phyloP scores from a whole-genome alignment of 2,888 invertebrate genomes.

The Phortica magna region DNA sequence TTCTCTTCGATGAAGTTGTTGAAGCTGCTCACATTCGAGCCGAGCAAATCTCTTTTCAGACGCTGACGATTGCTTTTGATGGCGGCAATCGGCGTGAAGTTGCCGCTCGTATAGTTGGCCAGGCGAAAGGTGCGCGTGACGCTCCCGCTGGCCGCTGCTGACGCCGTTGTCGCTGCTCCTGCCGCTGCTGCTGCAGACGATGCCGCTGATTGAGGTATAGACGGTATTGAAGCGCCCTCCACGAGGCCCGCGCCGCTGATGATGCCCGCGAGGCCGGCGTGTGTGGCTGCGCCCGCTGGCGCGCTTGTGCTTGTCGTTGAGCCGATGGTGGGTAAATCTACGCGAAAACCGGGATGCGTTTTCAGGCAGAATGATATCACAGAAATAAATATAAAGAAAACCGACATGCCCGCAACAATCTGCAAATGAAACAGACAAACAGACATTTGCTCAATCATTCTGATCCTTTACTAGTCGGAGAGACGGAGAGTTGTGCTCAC shows the following conservation, averaged over 20 bases:
- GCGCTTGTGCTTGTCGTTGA: constrained; percentile 20
- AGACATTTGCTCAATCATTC: constrained; percentile 42
- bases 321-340: constrained; percentile 78
- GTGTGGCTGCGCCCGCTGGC: background rate
- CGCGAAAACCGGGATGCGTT: constrained; percentile 92
- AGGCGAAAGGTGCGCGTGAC: constrained; percentile 69
- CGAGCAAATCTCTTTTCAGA: constrained; percentile 63
- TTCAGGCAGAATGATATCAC: constrained; percentile 97
- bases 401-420: constrained; percentile 94
- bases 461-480: constrained; percentile 40
- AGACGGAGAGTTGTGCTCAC: too few species aligned
- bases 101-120: constrained; percentile 65
- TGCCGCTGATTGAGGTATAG: constrained; percentile 45
- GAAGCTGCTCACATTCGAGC: constrained; percentile 58
- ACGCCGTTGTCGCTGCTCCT: constrained; percentile 40
- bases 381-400: constrained; percentile 97
- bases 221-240: constrained; percentile 41
- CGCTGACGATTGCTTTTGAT: constrained; percentile 66
- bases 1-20: constrained; percentile 66
- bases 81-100: constrained; percentile 68
- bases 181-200: constrained; percentile 45
- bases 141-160: constrained; percentile 59
- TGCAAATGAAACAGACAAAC: constrained; percentile 77
- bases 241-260: constrained; percentile 18
- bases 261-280: constrained; percentile 37